Percentiles rank a stretch among this genome's conserved stretches.
These are phyloP conservation scores for Tychaedon coryphoeus DNA, from an alignment of 2,113 vertebrate species.

Conservation along the genomic window DNA sequence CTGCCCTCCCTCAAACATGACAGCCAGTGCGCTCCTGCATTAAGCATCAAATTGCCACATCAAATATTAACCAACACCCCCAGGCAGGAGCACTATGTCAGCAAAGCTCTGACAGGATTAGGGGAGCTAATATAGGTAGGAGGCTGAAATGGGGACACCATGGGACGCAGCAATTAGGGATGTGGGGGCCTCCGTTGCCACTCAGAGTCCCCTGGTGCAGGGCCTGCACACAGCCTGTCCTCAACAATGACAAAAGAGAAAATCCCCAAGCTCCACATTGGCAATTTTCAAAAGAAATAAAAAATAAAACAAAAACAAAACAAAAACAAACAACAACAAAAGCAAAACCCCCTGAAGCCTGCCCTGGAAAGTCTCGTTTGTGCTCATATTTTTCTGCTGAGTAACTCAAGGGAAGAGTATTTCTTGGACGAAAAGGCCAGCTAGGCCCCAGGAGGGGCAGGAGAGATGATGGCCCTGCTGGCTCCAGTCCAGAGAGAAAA, in stretches of 20 bases:
- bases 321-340: background rate
- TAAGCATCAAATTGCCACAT: background rate
- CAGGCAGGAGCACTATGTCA: background rate
- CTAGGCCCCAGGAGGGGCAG: fast-evolving
- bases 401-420: background rate
- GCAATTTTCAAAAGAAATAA: background rate
- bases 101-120: background rate
- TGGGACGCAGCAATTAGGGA: fast-evolving
- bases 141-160: background rate
- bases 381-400: background rate
- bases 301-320: background rate
- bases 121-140: background rate
- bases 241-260: background rate
- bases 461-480: background rate
- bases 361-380: fast-evolving
- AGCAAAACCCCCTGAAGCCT: background rate
- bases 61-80: background rate
- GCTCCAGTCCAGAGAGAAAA: fast-evolving
- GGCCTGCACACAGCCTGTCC: fast-evolving
- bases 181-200: fast-evolving
- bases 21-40: background rate
- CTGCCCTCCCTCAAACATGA: background rate
- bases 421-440: background rate
- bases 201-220: background rate
- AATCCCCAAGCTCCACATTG: fast-evolving